Conservation (phyloP, 2,797 vertebrate species). For the Jordanella pulchra region DNA sequence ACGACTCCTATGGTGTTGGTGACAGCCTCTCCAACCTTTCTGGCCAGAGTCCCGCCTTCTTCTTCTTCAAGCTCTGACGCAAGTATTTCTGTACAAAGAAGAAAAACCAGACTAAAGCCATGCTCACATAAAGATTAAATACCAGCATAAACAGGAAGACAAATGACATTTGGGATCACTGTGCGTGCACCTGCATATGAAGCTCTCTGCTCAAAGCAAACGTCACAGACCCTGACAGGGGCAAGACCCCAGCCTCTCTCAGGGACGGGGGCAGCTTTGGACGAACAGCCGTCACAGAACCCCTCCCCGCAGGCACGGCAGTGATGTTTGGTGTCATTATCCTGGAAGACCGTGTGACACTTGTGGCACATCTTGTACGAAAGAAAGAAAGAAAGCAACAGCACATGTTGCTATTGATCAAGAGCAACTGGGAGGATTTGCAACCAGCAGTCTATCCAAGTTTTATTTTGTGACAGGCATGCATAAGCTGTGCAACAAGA, state of each 20-base stretch:
- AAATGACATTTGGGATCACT: slow-evolving; percentile 9
- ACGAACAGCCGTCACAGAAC: slow-evolving; percentile 95
- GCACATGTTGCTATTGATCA: slow-evolving; percentile 40
- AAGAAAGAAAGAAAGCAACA: slow-evolving; percentile 35
- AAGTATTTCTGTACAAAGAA: slow-evolving; percentile 63
- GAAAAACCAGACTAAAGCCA: slow-evolving; percentile 7
- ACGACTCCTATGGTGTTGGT: slow-evolving; percentile 96
- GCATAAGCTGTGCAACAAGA: slow-evolving; percentile 55
- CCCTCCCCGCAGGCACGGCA: slow-evolving; percentile 98
- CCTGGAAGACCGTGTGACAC: slow-evolving; percentile 90
- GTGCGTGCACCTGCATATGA: slow-evolving; percentile 61
- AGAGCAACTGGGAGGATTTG: neutral
- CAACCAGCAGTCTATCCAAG: slow-evolving; percentile 20
- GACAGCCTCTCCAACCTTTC: slow-evolving; percentile 97
- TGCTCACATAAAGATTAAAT: slow-evolving; percentile 14
- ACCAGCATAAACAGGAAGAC: slow-evolving; percentile 7
- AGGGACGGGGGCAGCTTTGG: slow-evolving; percentile 90
- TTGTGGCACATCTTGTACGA: slow-evolving; percentile 88
- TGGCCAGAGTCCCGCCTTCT: slow-evolving; percentile 91
- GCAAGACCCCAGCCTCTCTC: slow-evolving; percentile 97
- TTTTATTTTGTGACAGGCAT: slow-evolving; percentile 54
- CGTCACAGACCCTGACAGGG: slow-evolving; percentile 94
- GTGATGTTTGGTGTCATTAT: slow-evolving; percentile 97
- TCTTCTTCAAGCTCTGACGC: slow-evolving; percentile 85
- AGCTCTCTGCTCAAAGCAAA: slow-evolving; percentile 83